phyloP scores from a whole-genome alignment of 2,888 invertebrate genomes.

The Trisateles emortualis region DNA sequence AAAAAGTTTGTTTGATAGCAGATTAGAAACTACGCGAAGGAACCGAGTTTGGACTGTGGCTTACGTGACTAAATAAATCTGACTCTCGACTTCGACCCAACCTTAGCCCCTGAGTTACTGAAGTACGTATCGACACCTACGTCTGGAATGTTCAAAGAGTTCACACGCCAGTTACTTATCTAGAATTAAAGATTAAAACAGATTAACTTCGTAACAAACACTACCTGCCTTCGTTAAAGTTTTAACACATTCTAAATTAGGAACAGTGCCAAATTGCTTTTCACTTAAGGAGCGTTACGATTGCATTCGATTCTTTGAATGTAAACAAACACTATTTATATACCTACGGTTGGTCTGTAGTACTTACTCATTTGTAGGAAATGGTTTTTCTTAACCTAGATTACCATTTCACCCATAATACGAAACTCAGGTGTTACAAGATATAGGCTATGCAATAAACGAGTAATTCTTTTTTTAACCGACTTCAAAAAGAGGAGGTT shows the following conservation, averaged over 20 bases:
- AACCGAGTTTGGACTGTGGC: conserved; percentile 62
- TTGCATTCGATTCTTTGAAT: conserved; percentile 13
- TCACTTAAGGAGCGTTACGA: conserved; percentile 22
- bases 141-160: conserved; percentile 35
- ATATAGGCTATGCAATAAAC: too few relatives aligned
- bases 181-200: conserved; percentile 42
- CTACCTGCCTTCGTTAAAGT: conserved; percentile 31
- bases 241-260: conserved; percentile 25
- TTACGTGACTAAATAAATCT: conserved; percentile 77
- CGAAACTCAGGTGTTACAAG: too few relatives aligned
- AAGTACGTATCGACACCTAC: conserved; percentile 35
- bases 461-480: too few relatives aligned
- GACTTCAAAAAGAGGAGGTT: too few relatives aligned
- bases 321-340: too few relatives aligned
- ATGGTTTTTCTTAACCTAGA: too few relatives aligned
- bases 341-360: too few relatives aligned
- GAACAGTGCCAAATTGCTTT: conserved; percentile 26
- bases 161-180: conserved; percentile 41
- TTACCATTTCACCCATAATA: too few relatives aligned
- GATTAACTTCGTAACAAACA: conserved; percentile 37
- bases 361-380: too few relatives aligned
- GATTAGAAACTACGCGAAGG: conserved; percentile 75
- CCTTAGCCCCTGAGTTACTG: conserved; percentile 26
- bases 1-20: conserved; percentile 79
- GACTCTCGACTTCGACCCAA: conserved; percentile 46